Evolutionary conservation across 2,888 invertebrate genomes (phyloP).

Genomic region (Sialis lutaria): DNA sequence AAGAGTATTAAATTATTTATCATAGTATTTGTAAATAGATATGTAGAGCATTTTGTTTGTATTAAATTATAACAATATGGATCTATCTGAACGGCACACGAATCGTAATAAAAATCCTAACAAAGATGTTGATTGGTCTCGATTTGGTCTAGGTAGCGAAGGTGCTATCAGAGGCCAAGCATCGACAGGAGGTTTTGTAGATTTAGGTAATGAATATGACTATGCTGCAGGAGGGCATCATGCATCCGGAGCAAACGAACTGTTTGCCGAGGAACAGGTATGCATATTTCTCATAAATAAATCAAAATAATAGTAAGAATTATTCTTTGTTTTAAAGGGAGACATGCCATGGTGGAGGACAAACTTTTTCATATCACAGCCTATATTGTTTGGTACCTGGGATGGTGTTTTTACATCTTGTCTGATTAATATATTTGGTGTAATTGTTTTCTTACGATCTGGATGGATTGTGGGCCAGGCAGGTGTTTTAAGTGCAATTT

Average conservation of each 20-base stretch:
- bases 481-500: conserved; percentile 60
- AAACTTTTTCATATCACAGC: conserved; percentile 91
- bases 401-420: conserved; percentile 97
- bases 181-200: conserved; percentile 58
- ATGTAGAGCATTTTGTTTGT: too few relatives aligned
- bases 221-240: conserved; percentile 69
- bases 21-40: too few relatives aligned
- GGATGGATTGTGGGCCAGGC: conserved; percentile 96
- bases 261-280: conserved; percentile 84
- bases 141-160: conserved; percentile 31
- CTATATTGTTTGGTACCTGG: conserved; percentile 92
- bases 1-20: too few relatives aligned
- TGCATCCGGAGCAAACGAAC: conserved; percentile 74
- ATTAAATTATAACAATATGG: too few relatives aligned
- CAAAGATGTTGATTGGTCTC: conserved; percentile 33
- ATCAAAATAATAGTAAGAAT: background rate
- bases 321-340: conserved; percentile 31
- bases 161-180: conserved; percentile 30
- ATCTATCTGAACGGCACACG: too few relatives aligned
- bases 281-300: background rate
- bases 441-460: conserved; percentile 88
- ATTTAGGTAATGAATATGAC: conserved; percentile 55
- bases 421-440: conserved; percentile 93
- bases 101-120: too few relatives aligned
- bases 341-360: conserved; percentile 91